Evolutionary conservation across 2,797 vertebrate genomes (phyloP), one percentile per base, ranked within the genome.

Genomic region (Pteropus rufus): DNA sequence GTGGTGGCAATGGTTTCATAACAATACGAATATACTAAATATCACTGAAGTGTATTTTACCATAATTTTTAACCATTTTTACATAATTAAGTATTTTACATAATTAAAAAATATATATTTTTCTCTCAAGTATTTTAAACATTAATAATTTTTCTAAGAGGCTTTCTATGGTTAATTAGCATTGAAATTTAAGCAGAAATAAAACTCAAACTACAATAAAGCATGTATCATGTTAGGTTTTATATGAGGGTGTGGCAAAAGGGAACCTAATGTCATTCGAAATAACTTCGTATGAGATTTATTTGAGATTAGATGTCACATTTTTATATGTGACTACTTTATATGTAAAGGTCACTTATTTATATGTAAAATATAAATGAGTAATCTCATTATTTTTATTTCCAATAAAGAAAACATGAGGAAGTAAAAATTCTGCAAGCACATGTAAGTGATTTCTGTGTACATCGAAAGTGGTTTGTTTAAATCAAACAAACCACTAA

Each of bases 311-410:
- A 70, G 87, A 95, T 89, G 46, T 72, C 39, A 81, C 52, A 87
- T 93, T 49, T 49, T 16, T 49, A 49, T 18, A 49, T 49, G 15
- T 49, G 49, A 49, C 5, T 49, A 49, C 16, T 16, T 49, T 49
- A 49, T 16, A 49, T 49, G 49, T 49, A 49, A 49, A 49, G 6
- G 4, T 49, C 15, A 49, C 15, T 49, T 1, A 49, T 49, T 18
- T 49, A 11, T 60, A 95, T 65, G 10, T 23, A 84, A 94, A 90
- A 88, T 79, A 67, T 69, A 94, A 93, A 94, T 84, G 93, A 83
- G 60, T n/a, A 84, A 44, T 82, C 49, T 87, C 49, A 94, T 96
- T 94, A 89, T 73, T 96, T 93, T 85, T 76, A 89, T 62, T 85
- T 77, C 19, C 64, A 89, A 89, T 85, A 91, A 60, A 58, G 49